Percentiles rank a stretch among this genome's conserved stretches.
Conservation (phyloP, 1,140 invertebrate species). For the Drosophila rufa region DNA sequence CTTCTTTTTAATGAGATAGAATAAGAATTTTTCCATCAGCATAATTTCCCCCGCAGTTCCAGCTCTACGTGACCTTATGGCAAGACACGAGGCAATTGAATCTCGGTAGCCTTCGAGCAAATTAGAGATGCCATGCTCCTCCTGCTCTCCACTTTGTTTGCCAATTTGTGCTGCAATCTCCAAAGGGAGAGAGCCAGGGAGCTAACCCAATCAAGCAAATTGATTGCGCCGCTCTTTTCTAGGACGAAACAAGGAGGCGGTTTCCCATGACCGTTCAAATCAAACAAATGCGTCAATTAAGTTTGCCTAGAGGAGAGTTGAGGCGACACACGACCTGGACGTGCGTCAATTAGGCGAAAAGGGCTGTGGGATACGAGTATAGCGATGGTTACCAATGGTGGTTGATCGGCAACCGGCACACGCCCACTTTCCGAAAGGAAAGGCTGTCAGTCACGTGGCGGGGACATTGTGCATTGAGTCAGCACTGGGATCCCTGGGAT, state of each 20-base stretch:
- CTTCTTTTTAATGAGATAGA: conserved; percentile 1
- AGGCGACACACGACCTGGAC: conserved; percentile 71
- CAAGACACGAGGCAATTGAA: conserved; percentile 25
- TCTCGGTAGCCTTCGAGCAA: conserved; percentile 32
- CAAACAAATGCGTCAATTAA: conserved; percentile 79
- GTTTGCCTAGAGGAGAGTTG: conserved; percentile 56
- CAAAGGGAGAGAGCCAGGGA: conserved; percentile 21
- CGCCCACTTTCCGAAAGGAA: conserved; percentile 33
- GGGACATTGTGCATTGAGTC: conserved; percentile 59
- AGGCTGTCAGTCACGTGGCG: conserved; percentile 65
- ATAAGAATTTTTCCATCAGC: conserved; percentile 27
- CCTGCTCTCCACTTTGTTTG: conserved; percentile 48
- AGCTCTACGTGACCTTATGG: conserved; percentile 38
- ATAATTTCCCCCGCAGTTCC: conserved; percentile 19
- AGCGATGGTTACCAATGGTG: conserved; percentile 29
- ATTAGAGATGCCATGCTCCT: conserved; percentile 42
- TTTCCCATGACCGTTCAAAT: conserved; percentile 54
- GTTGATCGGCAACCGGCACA: conserved; percentile 44
- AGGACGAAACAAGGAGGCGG: conserved; percentile 26
- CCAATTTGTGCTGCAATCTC: conserved; percentile 60
- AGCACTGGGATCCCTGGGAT: conserved; percentile 47
- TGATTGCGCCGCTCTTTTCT: conserved; percentile 55
- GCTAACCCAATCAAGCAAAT: conserved; percentile 74
- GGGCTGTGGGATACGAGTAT: conserved; percentile 3
- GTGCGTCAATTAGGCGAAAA: conserved; percentile 74